phyloP scores from a whole-genome alignment of 2,113 vertebrate species.

The Onychorhynchus coronatus region DNA sequence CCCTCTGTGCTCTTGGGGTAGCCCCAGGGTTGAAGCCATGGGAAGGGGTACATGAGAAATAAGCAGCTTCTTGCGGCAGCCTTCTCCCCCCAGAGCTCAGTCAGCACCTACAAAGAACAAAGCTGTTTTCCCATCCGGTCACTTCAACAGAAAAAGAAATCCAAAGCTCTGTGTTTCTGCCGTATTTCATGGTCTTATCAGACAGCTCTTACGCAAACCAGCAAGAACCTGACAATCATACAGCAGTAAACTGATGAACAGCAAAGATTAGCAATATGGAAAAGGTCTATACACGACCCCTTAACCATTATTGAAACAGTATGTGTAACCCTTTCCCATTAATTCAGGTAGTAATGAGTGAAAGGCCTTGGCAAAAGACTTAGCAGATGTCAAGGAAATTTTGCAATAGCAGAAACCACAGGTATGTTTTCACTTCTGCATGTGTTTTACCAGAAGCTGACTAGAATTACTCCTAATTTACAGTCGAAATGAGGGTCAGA shows the following conservation, averaged over 20 bases:
- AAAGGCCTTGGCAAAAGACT: background rate
- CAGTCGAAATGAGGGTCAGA: background rate
- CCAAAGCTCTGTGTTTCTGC: background rate
- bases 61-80: background rate
- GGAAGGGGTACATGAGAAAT: fast-evolving
- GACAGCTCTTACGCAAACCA: background rate
- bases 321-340: background rate
- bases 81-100: background rate
- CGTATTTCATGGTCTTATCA: background rate
- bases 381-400: background rate
- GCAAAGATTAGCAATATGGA: background rate
- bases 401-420: background rate
- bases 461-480: background rate
- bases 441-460: background rate
- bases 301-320: background rate
- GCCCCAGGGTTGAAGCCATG: fast-evolving
- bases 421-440: background rate
- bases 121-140: fast-evolving
- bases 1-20: fast-evolving
- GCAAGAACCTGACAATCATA: background rate
- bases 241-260: background rate
- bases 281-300: background rate
- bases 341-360: background rate
- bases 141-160: background rate
- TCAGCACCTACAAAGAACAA: background rate